phyloP scores from a whole-genome alignment of 2,888 invertebrate genomes.

The Chironomus tentans region DNA sequence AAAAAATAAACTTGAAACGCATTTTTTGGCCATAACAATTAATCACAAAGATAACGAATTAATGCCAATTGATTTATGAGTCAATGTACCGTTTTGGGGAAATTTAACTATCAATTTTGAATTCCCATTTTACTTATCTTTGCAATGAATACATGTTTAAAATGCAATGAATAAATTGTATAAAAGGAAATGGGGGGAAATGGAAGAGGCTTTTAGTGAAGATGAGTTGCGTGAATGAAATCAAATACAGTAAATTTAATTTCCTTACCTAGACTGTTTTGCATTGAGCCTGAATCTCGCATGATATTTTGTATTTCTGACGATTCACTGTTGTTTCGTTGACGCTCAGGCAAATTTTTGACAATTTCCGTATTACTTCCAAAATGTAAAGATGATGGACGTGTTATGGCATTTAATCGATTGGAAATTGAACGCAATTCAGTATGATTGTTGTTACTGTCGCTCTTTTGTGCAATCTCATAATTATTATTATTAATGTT shows the following conservation, averaged over 20 bases:
- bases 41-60: too few species aligned
- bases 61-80: too few species aligned
- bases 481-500: neutral
- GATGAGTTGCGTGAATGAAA: neutral
- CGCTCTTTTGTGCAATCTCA: neutral
- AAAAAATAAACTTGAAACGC: too few species aligned
- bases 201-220: neutral
- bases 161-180: too few species aligned
- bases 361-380: neutral
- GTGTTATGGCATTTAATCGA: slow-evolving; percentile 17
- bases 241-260: neutral
- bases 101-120: too few species aligned
- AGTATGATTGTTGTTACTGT: slow-evolving; percentile 14
- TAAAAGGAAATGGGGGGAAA: neutral
- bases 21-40: too few species aligned
- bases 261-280: slow-evolving; percentile 17
- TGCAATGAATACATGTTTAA: too few species aligned
- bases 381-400: slow-evolving; percentile 20
- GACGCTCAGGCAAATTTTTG: slow-evolving; percentile 13
- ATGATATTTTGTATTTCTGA: slow-evolving; percentile 20
- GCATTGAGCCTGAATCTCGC: slow-evolving; percentile 3
- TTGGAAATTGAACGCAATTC: neutral
- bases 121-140: too few species aligned
- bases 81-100: too few species aligned
- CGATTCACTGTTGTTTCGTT: slow-evolving; percentile 27